These are phyloP conservation scores for Cichladusa arquata DNA, from an alignment of 2,113 vertebrate genomes.

Conservation along the genomic window DNA sequence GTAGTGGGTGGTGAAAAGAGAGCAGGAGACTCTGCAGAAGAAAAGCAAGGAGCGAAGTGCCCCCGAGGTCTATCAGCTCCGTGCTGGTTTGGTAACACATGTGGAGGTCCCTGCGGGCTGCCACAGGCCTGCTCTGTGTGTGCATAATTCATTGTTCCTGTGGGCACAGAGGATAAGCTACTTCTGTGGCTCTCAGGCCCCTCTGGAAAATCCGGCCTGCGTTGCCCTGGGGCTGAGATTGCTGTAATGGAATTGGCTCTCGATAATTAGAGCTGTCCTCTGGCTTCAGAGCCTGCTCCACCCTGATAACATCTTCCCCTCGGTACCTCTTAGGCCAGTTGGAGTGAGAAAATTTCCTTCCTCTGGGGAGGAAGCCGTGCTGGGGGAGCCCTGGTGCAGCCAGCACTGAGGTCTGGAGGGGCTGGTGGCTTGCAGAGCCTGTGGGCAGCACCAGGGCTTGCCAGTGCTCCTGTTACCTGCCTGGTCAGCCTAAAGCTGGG, in stretches of 20 bases:
- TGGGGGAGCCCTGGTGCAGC: fast-evolving
- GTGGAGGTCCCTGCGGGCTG: not conserved
- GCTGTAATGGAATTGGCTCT: conserved; percentile 19
- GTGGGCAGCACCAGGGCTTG: not conserved
- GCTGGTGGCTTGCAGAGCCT: not conserved
- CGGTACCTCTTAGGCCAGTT: not conserved
- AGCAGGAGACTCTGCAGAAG: not conserved
- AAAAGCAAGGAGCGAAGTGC: not conserved
- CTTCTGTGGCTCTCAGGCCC: not conserved
- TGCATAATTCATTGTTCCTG: not conserved
- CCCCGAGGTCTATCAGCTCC: not conserved
- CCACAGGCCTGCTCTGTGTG: not conserved
- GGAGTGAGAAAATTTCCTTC: not conserved
- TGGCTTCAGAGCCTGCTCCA: not conserved
- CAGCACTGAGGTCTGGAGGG: not conserved
- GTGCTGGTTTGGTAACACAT: not conserved
- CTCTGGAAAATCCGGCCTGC: not conserved
- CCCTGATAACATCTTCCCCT: conserved; percentile 1
- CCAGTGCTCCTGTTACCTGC: fast-evolving
- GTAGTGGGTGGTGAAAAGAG: not conserved
- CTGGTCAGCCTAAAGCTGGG: fast-evolving
- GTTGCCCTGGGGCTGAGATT: not conserved
- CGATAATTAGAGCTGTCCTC: conserved; percentile 10
- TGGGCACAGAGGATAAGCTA: not conserved
- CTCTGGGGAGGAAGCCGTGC: not conserved